A percentile compares a stretch with the other conserved stretches of the same genome.
Conservation (phyloP, 2,113 vertebrate genomes). For the Syngnathoides biaculeatus region DNA sequence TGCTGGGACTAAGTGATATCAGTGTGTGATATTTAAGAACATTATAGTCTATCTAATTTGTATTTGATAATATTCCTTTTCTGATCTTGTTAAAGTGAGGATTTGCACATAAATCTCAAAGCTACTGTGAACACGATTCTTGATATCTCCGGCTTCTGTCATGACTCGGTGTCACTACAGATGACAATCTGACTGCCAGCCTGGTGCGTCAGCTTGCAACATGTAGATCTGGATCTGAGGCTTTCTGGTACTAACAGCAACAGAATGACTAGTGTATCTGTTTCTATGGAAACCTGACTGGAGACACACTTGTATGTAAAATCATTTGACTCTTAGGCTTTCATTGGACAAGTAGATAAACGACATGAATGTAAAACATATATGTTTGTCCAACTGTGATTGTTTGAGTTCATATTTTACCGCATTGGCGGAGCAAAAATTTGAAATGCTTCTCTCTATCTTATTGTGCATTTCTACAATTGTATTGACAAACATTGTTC, state of each 20-base stretch:
- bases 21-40: not conserved
- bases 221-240: not conserved
- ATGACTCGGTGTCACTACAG: slow-evolving; percentile 9
- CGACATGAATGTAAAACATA: not conserved
- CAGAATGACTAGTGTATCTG: slow-evolving; percentile 38
- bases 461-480: too few species aligned
- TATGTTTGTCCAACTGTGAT: too few species aligned
- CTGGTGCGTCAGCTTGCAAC: slow-evolving; percentile 4
- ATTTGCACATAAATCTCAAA: not conserved
- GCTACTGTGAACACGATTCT: not conserved
- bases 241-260: slow-evolving; percentile 40
- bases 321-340: slow-evolving; percentile 30
- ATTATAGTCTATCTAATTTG: not conserved
- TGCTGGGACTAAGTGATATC: not conserved
- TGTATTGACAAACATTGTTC: too few species aligned
- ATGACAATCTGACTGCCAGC: slow-evolving; percentile 3
- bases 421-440: too few species aligned
- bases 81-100: not conserved
- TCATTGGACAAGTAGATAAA: not conserved
- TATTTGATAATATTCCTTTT: not conserved
- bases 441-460: too few species aligned
- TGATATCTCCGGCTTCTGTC: not conserved
- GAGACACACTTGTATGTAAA: slow-evolving; percentile 29
- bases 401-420: too few species aligned
- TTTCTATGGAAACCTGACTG: slow-evolving; percentile 59